Base-by-base conservation (phyloP, 1,140 invertebrate species). In the Trichogramma pretiosum region DNA sequence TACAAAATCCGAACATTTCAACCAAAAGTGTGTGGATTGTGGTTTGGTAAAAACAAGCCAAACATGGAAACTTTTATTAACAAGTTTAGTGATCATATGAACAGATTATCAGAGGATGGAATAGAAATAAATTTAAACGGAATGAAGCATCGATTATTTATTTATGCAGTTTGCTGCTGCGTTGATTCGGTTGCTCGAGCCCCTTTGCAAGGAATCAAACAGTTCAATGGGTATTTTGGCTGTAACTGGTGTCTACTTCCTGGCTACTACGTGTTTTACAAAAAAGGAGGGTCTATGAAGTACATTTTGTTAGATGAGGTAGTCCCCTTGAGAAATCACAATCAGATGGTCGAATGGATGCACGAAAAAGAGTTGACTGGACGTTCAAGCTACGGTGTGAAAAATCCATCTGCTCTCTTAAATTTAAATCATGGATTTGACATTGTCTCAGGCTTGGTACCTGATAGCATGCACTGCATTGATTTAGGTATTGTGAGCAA, bases 141-240 rank as follows among this genome's bases (percentile, higher is more conserved):
- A 5, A n/a, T 26, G 39, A 3, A 37, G 3, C 23, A 11, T 22
- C 10, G n/a, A 5, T 22, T 51, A 23, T 42, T 44, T 43, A 9
- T 48, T 22, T 48, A 43, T 38, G 11, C 38, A 3, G n/a, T 46
- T 30, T 32, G 33, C 19, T 53, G 41, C 18, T 46, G 46, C 28
- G 51, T 48, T 13, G 46, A 46, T 22, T 33, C 24, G 3, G 19
- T 30, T 5, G 50, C 50, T 4, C 28, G 50, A 1, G 10, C 40
- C 11, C 21, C 30, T 3, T 43, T 46, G 44, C 52, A 54, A 46
- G 48, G 52, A 24, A 34, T 47, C 8, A 17, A 17, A 3, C 35
- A 50, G 14, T 55, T 41, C 26, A 55, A 56, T 46, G 56, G 47
- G 28, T 51, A 47, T 11, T 49, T 10, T 26, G 42, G 38, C 1